Evolutionary conservation across 2,888 invertebrate genomes (phyloP), one percentile per base, ranked within the genome.

Genomic region (Exocentrus adspersus): DNA sequence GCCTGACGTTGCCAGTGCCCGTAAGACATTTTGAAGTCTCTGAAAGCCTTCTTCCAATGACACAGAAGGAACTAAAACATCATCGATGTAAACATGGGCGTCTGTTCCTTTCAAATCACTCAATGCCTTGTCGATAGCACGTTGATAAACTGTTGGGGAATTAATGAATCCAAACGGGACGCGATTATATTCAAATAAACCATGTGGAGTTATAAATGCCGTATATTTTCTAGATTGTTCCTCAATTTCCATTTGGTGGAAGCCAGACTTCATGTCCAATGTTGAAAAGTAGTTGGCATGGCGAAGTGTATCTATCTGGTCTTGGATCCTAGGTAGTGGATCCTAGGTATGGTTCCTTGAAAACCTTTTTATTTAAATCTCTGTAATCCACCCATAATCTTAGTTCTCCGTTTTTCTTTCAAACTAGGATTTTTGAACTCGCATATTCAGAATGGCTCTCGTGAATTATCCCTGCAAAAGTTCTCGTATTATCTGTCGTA

Each of bases 201-300:
- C 71, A 59, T 67, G 58, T n/a, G 71, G 67, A 10, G 70, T 71
- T n/a, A 71, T 43, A 53, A 71, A 69, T 12, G 66, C 67, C n/a
- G 37, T 37, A n/a, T 12, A n/a, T 5, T 37, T 5, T 5, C 12
- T 9, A 5, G 37, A 37, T 0, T n/a, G 5, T 6, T 70, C 62
- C 32, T 52, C 53, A 12, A 70, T 52, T 62, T 68, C 61, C 43
- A 79, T 72, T 54, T 77, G 78, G 28, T 70, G 65, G 68, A 72
- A 70, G 1, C 76, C 79, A 1, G 57, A 43, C 1, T 65, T 65
- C 54, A 73, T 41, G 52, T 77, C 75, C 60, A 52, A 6, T 1
- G 12, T 12, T 2, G 72, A 68, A 32, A 68, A 77, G 42, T 60
- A 66, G 9, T 30, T 52, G 4, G 58, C 24, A 7, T n/a, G 37